A percentile compares a stretch with the other conserved stretches of the same genome.
Evolutionary conservation across 2,113 vertebrate species (phyloP).

Genomic region (Toxotes chatareus): DNA sequence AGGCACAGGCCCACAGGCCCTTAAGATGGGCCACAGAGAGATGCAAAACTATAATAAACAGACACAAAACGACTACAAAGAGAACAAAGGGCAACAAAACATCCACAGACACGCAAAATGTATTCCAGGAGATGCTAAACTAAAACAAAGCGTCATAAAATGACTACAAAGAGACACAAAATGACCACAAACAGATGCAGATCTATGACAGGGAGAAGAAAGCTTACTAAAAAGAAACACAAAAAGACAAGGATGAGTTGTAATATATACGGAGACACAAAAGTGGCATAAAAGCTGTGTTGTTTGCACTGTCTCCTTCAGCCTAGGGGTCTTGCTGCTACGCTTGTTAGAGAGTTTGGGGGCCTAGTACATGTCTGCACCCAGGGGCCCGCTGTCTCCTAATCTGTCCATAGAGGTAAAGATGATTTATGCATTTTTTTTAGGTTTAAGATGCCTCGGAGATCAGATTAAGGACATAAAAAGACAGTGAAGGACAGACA

Average conservation of each 20-base stretch:
- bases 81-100: not conserved
- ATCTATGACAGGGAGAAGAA: too few species aligned
- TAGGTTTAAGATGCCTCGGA: slow-evolving; percentile 30
- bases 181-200: not conserved
- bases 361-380: not conserved
- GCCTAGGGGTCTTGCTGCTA: not conserved
- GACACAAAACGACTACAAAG: not conserved
- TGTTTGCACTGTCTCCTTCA: not conserved
- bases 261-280: not conserved
- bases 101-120: not conserved
- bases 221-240: too few species aligned
- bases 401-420: not conserved
- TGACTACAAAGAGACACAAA: not conserved
- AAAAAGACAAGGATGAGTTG: too few species aligned
- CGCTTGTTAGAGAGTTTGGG: not conserved
- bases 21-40: not conserved
- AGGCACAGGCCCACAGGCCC: not conserved
- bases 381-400: not conserved
- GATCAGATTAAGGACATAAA: slow-evolving; percentile 27
- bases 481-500: slow-evolving; percentile 22
- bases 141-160: not conserved
- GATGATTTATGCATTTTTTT: slow-evolving; percentile 20
- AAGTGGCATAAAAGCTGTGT: not conserved
- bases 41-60: not conserved
- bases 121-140: not conserved